Evolutionary conservation across 2,888 invertebrate genomes (phyloP).

Genomic region (Glomeris marginata): DNA sequence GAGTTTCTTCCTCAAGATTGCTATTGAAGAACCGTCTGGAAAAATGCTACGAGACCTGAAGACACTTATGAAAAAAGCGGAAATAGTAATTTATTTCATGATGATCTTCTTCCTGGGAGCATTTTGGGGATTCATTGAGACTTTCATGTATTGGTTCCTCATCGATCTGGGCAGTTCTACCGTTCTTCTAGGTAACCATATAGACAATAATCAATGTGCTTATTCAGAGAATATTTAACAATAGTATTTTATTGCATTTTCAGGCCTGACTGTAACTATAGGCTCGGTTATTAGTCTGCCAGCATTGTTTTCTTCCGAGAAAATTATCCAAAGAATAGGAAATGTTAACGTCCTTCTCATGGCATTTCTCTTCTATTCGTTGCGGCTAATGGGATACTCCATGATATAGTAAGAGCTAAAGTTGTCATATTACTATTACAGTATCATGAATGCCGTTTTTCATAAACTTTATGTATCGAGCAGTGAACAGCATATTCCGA

Average conservation of each 20-base stretch:
- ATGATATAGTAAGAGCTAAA: slow-evolving; percentile 43
- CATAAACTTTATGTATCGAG: too few relatives aligned
- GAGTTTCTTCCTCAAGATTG: neutral
- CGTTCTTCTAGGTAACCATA: slow-evolving; percentile 51
- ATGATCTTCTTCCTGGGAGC: slow-evolving; percentile 69
- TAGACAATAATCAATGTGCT: neutral
- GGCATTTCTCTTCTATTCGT: slow-evolving; percentile 70
- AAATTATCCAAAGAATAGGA: slow-evolving; percentile 62
- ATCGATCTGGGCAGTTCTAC: slow-evolving; percentile 63
- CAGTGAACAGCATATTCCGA: too few relatives aligned
- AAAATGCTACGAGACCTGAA: slow-evolving; percentile 6
- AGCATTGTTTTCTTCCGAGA: slow-evolving; percentile 68
- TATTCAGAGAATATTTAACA: neutral
- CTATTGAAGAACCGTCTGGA: slow-evolving; percentile 2
- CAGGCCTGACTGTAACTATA: slow-evolving; percentile 67
- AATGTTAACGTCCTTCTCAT: slow-evolving; percentile 69
- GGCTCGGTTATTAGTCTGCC: slow-evolving; percentile 70
- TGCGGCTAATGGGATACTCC: slow-evolving; percentile 52
- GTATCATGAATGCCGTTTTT: slow-evolving; percentile 1
- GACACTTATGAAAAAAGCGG: slow-evolving; percentile 22
- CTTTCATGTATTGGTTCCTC: slow-evolving; percentile 70
- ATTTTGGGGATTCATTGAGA: slow-evolving; percentile 79
- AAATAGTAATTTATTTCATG: slow-evolving; percentile 62
- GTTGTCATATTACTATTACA: slow-evolving; percentile 29
- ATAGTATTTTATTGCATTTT: slow-evolving; percentile 5